These are phyloP conservation scores for Bombus cullumanus DNA, from an alignment of 1,140 invertebrate genomes.

Conservation along the genomic window DNA sequence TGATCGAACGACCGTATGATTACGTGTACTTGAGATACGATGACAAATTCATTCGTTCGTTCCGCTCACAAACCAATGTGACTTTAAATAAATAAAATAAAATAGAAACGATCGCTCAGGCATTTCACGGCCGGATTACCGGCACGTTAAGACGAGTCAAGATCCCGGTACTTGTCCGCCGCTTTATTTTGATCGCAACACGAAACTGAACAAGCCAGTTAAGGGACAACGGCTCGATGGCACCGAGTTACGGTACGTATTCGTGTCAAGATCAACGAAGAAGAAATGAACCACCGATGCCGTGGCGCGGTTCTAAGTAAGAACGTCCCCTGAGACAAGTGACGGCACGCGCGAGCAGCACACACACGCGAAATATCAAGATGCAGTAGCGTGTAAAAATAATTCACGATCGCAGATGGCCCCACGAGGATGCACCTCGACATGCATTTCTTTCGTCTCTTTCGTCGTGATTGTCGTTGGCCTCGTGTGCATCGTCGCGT, in stretches of 20 bases:
- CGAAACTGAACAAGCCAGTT: background rate
- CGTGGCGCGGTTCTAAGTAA: background rate
- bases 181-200: slow-evolving; percentile 56
- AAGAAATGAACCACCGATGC: background rate
- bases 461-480: background rate
- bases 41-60: too few species aligned
- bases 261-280: slow-evolving; percentile 74
- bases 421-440: background rate
- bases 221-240: slow-evolving; percentile 48
- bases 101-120: background rate
- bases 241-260: slow-evolving; percentile 59
- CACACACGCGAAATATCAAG: background rate
- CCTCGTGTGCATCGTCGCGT: too few species aligned
- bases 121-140: background rate
- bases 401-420: slow-evolving; percentile 38
- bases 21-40: too few species aligned
- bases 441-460: slow-evolving; percentile 35
- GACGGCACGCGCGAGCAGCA: slow-evolving; percentile 7
- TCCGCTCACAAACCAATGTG: too few species aligned
- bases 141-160: slow-evolving; percentile 34
- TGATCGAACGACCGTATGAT: background rate
- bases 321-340: background rate
- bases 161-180: background rate
- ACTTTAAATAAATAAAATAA: too few species aligned
- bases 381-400: slow-evolving; percentile 56